A percentile compares a stretch with the other conserved stretches of the same genome.
Conservation (phyloP, 2,888 invertebrate species). For the Acanthosoma haemorrhoidale region DNA sequence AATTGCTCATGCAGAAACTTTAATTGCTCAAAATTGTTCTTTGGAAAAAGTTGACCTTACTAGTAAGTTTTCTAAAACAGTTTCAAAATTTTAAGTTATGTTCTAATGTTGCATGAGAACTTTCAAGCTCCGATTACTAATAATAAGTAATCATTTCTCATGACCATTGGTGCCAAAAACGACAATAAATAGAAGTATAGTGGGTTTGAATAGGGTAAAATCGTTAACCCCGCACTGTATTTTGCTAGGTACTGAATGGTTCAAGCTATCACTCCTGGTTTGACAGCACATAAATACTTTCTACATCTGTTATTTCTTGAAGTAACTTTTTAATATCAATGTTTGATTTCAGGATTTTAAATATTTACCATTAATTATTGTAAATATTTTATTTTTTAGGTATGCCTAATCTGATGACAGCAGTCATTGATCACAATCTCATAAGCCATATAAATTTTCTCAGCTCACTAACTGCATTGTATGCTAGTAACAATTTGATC, state of each 20-base stretch:
- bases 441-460: background rate
- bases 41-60: constrained; percentile 9
- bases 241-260: no score
- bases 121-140: no score
- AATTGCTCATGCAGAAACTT: background rate
- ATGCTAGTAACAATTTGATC: constrained; percentile 10
- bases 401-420: background rate
- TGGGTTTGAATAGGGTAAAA: no score
- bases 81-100: no score
- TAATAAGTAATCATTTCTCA: no score
- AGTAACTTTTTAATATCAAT: background rate
- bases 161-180: no score
- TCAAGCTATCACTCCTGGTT: no score
- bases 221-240: no score
- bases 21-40: constrained; percentile 6
- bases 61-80: background rate
- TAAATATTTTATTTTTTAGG: background rate
- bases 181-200: no score
- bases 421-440: constrained; percentile 2
- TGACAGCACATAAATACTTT: no score
- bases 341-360: background rate
- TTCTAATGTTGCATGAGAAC: no score
- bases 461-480: background rate
- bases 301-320: background rate
- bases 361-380: background rate